Evolutionary conservation across 2,113 vertebrate genomes (phyloP), one percentile per base, ranked within the genome.

Genomic region (Theristicus caerulescens): DNA sequence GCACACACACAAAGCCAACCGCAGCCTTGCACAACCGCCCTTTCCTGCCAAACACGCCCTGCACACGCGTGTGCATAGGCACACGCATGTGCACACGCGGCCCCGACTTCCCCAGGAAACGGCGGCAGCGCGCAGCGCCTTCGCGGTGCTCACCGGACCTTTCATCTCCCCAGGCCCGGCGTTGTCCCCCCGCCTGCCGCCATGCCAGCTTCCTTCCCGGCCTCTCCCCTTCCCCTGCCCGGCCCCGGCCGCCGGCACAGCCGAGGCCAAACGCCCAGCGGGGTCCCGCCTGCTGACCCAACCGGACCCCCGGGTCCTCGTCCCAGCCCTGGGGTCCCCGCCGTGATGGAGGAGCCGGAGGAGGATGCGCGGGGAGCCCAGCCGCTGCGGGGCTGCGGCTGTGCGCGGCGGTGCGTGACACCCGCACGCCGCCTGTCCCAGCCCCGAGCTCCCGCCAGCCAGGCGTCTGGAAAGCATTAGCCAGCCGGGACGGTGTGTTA

Each of bases 371-470:
- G 16, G 21, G 27, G n/a, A 40, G 40, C 40, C 2, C 5, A 8
- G 44, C 44, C 3, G 58, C 27, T 4, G 15, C 3, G 9, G n/a
- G 58, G 58, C 24, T 13, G 32, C 6, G 46, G 66, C 11, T 10
- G 36, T 21, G 21, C 5, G 66, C 42, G 16, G 36, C 18, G 46
- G 31, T 42, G 22, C 31, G 8, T 31, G 24, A 40, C 36, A 21
- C 26, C 69, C 27, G 6, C 70, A 25, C 8, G 21, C 21, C 8
- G 31, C 49, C 42, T 54, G 38, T 44, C 34, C 47, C 38, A 8
- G 36, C 64, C 7, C 55, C 17, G 9, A 58, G 52, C 32, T 24
- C 29, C 17, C 6, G 1, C n/a, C 7, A 2, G n/a, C 49, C 0
- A 7, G 42, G 51, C 1, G 18, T 51, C 82, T 65, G 72, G 87